A percentile compares a stretch with the other conserved stretches of the same genome.
Conservation (phyloP, 2,113 vertebrate species). For the Peromyscus californicus region DNA sequence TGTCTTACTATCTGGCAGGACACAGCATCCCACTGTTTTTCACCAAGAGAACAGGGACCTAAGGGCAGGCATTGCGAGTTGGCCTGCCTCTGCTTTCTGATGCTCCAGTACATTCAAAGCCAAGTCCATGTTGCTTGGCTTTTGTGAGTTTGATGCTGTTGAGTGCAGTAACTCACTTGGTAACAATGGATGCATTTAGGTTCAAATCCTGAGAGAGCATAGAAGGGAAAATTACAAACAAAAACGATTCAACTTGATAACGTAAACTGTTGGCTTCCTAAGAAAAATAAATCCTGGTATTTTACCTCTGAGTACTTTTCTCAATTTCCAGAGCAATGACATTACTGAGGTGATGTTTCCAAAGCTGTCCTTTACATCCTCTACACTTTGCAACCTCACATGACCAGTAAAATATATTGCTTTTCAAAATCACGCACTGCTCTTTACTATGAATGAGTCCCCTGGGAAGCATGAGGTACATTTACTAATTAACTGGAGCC, state of each 20-base stretch:
- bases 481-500: neutral
- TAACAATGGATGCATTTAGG: neutral
- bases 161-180: neutral
- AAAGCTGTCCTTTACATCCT: neutral
- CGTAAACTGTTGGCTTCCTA: neutral
- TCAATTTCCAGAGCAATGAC: conserved; percentile 21
- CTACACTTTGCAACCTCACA: neutral
- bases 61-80: neutral
- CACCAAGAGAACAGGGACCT: neutral
- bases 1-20: neutral
- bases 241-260: neutral
- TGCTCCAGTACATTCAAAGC: neutral
- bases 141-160: neutral
- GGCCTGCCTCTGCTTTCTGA: neutral
- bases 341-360: neutral
- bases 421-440: conserved; percentile 28
- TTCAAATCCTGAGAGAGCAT: neutral
- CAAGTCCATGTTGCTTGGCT: neutral
- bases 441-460: neutral
- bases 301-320: neutral
- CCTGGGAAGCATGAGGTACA: neutral
- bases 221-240: neutral
- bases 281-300: neutral
- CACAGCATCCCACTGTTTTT: neutral
- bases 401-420: neutral